phyloP scores from a whole-genome alignment of 2,113 vertebrate species.

The Phrynocephalus versicolor region DNA sequence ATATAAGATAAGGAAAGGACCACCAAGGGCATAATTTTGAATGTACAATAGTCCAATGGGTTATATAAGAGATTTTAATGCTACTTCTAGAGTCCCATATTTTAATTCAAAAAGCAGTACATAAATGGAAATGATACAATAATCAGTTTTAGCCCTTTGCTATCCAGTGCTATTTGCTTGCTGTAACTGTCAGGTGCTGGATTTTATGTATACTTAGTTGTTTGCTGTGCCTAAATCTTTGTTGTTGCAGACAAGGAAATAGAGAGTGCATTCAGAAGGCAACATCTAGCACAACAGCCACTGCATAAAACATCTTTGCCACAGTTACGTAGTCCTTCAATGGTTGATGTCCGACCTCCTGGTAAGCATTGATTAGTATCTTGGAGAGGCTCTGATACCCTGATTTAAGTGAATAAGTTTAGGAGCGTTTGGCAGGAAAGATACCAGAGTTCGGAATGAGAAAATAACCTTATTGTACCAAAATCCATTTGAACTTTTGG shows the following conservation, averaged over 20 bases:
- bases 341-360: background rate
- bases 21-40: background rate
- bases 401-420: background rate
- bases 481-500: background rate
- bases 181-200: background rate
- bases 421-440: background rate
- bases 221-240: background rate
- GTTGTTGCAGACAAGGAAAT: slow-evolving; percentile 17
- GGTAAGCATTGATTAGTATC: slow-evolving; percentile 17
- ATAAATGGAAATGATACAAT: background rate
- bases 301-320: background rate
- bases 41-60: too few relatives aligned
- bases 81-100: background rate
- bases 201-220: background rate
- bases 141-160: background rate
- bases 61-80: background rate
- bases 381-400: too few relatives aligned
- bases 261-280: background rate
- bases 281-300: background rate
- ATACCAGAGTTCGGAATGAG: background rate
- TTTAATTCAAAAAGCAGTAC: background rate
- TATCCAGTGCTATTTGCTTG: background rate
- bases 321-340: background rate
- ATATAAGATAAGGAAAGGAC: background rate
- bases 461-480: background rate